These are phyloP conservation scores for Trisateles emortualis DNA, from an alignment of 2,888 invertebrate species.

Conservation along the genomic window DNA sequence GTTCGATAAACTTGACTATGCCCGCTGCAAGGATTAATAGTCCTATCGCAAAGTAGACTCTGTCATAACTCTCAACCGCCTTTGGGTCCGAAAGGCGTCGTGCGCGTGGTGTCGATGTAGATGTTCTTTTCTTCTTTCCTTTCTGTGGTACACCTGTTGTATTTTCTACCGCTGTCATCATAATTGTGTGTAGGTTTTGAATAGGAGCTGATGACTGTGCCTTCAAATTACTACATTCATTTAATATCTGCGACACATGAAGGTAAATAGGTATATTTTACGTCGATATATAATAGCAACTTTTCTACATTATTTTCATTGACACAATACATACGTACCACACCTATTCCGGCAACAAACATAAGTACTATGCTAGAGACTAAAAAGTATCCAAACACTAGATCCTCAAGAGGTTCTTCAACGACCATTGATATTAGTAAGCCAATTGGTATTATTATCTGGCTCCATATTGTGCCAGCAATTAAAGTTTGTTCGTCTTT, in stretches of 20 bases:
- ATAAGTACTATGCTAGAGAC: constrained; percentile 56
- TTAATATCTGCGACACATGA: constrained; percentile 8
- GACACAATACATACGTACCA: constrained; percentile 36
- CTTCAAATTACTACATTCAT: constrained; percentile 3
- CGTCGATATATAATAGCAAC: no score
- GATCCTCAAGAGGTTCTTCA: constrained; percentile 52
- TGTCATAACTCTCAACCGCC: no score
- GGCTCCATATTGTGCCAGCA: constrained; percentile 76
- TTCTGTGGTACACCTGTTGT: background rate
- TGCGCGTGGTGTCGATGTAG: no score
- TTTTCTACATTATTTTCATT: no score
- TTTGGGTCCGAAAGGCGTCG: no score
- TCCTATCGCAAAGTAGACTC: constrained; percentile 11
- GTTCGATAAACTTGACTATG: constrained; percentile 8
- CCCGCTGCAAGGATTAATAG: background rate
- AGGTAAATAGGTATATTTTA: no score
- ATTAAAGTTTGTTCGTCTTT: constrained; percentile 71
- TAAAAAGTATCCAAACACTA: constrained; percentile 64
- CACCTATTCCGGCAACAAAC: constrained; percentile 48
- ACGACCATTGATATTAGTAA: constrained; percentile 62
- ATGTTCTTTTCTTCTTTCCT: no score
- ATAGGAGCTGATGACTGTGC: no score
- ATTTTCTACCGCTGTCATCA: no score
- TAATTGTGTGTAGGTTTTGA: no score
- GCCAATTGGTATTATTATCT: constrained; percentile 68